Base-by-base conservation (phyloP, 2,888 invertebrate genomes). In the Dascillus cervinus region DNA sequence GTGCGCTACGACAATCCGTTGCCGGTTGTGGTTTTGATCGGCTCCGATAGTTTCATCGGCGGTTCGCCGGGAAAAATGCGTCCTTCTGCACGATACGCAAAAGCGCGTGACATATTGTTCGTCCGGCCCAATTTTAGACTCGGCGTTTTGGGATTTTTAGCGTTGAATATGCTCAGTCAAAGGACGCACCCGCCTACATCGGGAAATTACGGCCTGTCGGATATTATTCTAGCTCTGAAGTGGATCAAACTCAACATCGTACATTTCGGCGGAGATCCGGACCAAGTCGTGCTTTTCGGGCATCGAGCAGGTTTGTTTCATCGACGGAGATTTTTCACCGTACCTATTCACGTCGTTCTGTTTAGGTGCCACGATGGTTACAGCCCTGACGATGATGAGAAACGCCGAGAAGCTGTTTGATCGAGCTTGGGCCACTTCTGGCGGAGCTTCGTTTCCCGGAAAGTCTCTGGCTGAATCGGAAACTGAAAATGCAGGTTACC, bases 161-260 rank as follows among this genome's bases (percentile, higher is more conserved):
- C 91, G 0, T 65, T 81, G 3, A 78, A 82, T 34, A 70, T 76
- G 2, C 64, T 89, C 1, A 77, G 82, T 0, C 73, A 78, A 46
- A 69, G 77, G 0, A 72, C 77, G 11, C 79, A 85, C 55, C 83
- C 85, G 0, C 74, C 70, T 13, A 79, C 80, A 1, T 86, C 88
- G 0, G 90, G 90, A 14, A 91, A 91, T 61, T 90, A 89, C 54
- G 91, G 81, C 0, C 70, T 90, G 1, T 82, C 83, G 1, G 91
- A 91, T 55, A 75, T 90, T 35, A 57, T 88, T 8, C 75, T 73
- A 0, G 86, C 78, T 0, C 66, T 91, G 10, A 70, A 77, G 35
- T 91, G 90, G 90, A 76, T 90, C 2, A 72, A 84, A 37, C 62
- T 78, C 43, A 90, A 91, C 56, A 86, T 89, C 24, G 77, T 76